These are phyloP conservation scores for Eumeta japonica DNA, from an alignment of 1,140 invertebrate species.

Conservation along the genomic window DNA sequence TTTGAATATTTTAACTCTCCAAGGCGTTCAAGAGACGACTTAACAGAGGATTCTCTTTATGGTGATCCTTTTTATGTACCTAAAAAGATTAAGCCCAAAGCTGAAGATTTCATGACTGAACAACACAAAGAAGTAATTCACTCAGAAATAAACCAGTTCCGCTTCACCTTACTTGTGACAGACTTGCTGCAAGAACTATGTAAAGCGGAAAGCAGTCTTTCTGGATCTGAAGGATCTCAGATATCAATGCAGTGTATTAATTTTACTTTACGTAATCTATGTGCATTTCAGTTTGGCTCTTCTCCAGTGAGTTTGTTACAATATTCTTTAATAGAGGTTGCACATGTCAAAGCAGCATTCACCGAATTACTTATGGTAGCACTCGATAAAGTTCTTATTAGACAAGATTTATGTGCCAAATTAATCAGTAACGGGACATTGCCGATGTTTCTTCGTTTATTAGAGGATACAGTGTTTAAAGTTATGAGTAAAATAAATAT, in stretches of 20 bases:
- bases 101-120: slow-evolving; percentile 59
- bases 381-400: slow-evolving; percentile 59
- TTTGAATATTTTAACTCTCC: slow-evolving; percentile 66
- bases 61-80: slow-evolving; percentile 27
- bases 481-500: slow-evolving; percentile 24
- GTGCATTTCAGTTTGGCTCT: slow-evolving; percentile 61
- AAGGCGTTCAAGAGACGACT: slow-evolving; percentile 59
- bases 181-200: slow-evolving; percentile 62
- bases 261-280: slow-evolving; percentile 63
- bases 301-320: slow-evolving; percentile 17
- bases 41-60: slow-evolving; percentile 31
- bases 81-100: slow-evolving; percentile 36
- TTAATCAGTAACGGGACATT: slow-evolving; percentile 63
- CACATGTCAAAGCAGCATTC: slow-evolving; percentile 60
- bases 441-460: slow-evolving; percentile 61
- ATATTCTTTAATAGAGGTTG: slow-evolving; percentile 27
- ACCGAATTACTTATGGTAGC: slow-evolving; percentile 61
- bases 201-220: slow-evolving; percentile 54
- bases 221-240: slow-evolving; percentile 53
- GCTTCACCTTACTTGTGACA: slow-evolving; percentile 61
- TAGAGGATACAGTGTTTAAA: slow-evolving; percentile 60
- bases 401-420: slow-evolving; percentile 60
- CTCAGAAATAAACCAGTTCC: slow-evolving; percentile 55
- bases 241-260: slow-evolving; percentile 62
- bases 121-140: slow-evolving; percentile 57